Evolutionary conservation across 2,113 vertebrate species (phyloP).

Genomic region (Strix uralensis): DNA sequence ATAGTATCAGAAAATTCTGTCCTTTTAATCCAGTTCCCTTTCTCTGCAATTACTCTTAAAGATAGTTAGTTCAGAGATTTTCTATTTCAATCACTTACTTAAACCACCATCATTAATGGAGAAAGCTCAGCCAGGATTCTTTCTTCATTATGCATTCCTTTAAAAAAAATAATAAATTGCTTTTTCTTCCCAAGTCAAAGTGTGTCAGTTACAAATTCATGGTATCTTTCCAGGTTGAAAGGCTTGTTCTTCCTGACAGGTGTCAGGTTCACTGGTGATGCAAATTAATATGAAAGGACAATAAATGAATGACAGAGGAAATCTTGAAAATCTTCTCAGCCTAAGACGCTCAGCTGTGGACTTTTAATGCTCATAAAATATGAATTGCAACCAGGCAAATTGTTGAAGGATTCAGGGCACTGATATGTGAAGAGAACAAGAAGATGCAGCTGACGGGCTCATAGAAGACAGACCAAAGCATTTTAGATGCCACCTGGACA

Average conservation of each 20-base stretch:
- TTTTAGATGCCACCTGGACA: neutral
- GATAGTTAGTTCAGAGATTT: slow-evolving; percentile 28
- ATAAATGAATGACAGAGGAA: slow-evolving; percentile 39
- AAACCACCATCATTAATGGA: neutral
- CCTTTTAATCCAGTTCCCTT: neutral
- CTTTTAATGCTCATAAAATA: slow-evolving; percentile 33
- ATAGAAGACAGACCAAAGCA: neutral
- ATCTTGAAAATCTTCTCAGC: slow-evolving; percentile 27
- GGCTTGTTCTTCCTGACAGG: slow-evolving; percentile 48
- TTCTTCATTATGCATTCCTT: slow-evolving; percentile 17
- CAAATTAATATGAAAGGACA: slow-evolving; percentile 59
- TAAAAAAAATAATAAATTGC: slow-evolving; percentile 7
- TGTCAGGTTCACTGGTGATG: slow-evolving; percentile 39
- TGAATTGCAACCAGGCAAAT: slow-evolving; percentile 35
- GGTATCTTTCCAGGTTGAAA: slow-evolving; percentile 32
- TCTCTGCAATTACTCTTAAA: neutral
- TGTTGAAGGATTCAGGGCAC: neutral
- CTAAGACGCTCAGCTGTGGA: neutral
- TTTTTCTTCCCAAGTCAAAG: slow-evolving; percentile 33
- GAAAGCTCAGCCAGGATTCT: neutral
- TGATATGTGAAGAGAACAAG: neutral
- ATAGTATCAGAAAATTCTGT: neutral
- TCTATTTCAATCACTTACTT: neutral
- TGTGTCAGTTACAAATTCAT: slow-evolving; percentile 42
- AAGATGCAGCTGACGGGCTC: neutral